Evolutionary conservation across 2,888 invertebrate genomes (phyloP).

Genomic region (Acronicta aceris): DNA sequence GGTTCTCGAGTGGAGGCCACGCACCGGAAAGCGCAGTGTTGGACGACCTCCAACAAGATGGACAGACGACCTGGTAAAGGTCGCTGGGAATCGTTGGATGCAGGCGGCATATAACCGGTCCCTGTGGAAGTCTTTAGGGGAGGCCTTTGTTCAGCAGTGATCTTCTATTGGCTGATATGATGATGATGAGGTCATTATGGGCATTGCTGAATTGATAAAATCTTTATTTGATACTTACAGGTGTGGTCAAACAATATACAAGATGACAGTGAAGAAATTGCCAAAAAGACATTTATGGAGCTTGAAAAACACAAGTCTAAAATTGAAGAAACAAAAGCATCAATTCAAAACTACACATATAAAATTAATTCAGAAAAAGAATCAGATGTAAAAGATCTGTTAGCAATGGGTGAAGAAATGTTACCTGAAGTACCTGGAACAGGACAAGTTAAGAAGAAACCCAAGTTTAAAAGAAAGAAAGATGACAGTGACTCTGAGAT

Average conservation of each 20-base stretch:
- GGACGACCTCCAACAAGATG: no score
- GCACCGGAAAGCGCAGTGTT: no score
- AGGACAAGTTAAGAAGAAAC: slow-evolving; percentile 63
- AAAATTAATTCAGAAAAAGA: slow-evolving; percentile 61
- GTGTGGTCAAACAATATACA: slow-evolving; percentile 76
- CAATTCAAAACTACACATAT: slow-evolving; percentile 84
- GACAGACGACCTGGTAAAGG: no score
- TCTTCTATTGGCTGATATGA: no score
- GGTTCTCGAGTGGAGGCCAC: no score
- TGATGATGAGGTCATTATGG: no score
- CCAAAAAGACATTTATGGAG: slow-evolving; percentile 86
- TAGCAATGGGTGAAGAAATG: slow-evolving; percentile 91
- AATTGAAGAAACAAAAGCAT: slow-evolving; percentile 90
- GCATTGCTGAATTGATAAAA: no score
- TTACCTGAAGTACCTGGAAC: slow-evolving; percentile 48
- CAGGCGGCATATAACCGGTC: no score
- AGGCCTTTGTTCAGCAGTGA: no score
- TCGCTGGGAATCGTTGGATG: no score
- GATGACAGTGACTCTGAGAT: slow-evolving; percentile 90
- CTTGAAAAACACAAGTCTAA: slow-evolving; percentile 89
- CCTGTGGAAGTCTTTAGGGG: no score
- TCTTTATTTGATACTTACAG: slow-evolving; percentile 57
- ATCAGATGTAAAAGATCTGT: slow-evolving; percentile 90
- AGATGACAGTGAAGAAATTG: slow-evolving; percentile 81
- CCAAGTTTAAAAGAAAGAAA: slow-evolving; percentile 65